A percentile compares a stretch with the other conserved stretches of the same genome.
Conservation (phyloP, 2,797 vertebrate species). For the Smutsia temminckii region DNA sequence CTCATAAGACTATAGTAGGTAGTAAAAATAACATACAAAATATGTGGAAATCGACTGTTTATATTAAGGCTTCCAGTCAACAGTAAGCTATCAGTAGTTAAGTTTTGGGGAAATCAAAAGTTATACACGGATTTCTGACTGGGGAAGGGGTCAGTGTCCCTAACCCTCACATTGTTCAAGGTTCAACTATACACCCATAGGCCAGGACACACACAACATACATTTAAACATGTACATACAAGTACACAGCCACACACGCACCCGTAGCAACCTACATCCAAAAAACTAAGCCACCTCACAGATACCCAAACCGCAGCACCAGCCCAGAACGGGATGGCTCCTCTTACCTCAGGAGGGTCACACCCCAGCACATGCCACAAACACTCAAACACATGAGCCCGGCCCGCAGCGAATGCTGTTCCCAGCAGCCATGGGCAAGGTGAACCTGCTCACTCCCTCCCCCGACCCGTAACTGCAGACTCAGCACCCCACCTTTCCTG, state of each 20-base stretch:
- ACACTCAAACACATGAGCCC: neutral
- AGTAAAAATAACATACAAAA: too few relatives aligned
- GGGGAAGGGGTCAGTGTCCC: too few relatives aligned
- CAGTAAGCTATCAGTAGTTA: too few relatives aligned
- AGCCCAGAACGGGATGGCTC: neutral
- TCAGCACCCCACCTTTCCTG: neutral
- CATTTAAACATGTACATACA: neutral
- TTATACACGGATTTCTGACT: too few relatives aligned
- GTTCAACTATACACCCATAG: too few relatives aligned
- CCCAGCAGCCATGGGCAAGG: neutral
- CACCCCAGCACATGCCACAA: neutral
- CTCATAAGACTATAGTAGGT: too few relatives aligned
- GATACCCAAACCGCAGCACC: rapidly evolving
- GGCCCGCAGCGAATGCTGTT: rapidly evolving
- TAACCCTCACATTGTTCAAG: too few relatives aligned
- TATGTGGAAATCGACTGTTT: too few relatives aligned
- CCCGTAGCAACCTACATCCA: neutral
- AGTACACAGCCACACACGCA: rapidly evolving
- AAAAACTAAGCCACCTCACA: neutral
- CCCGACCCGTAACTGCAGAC: neutral
- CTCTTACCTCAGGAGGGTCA: neutral
- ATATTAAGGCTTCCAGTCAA: too few relatives aligned
- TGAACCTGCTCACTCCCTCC: neutral
- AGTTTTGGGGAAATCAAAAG: too few relatives aligned
- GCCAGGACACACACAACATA: neutral